Percentiles rank a stretch among this genome's conserved stretches.
Conservation (phyloP, 2,113 vertebrate species). For the Esox niger region DNA sequence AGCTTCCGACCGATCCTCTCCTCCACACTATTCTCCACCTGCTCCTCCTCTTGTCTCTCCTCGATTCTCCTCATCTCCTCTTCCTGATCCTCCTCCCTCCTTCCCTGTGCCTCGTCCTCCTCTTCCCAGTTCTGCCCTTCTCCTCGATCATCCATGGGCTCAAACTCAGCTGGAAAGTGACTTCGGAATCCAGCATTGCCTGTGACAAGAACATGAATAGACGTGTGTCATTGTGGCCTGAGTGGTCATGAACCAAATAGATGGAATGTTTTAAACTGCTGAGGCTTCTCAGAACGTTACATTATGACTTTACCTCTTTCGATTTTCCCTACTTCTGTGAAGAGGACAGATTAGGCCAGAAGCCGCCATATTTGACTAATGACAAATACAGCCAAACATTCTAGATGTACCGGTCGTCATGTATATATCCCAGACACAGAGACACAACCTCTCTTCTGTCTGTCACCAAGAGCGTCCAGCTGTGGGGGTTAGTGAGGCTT, state of each 20-base stretch:
- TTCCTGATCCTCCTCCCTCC: slow-evolving; percentile 42
- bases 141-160: slow-evolving; percentile 63
- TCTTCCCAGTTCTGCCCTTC: slow-evolving; percentile 38
- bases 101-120: slow-evolving; percentile 25
- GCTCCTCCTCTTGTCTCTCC: slow-evolving; percentile 12
- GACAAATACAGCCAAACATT: slow-evolving; percentile 4
- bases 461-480: background rate
- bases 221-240: background rate
- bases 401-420: slow-evolving; percentile 9
- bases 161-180: slow-evolving; percentile 63
- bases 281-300: too few relatives aligned
- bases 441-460: background rate
- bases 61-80: slow-evolving; percentile 17
- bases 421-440: slow-evolving; percentile 20
- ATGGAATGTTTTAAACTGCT: too few relatives aligned
- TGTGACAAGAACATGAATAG: slow-evolving; percentile 5
- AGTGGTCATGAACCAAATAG: background rate
- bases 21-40: slow-evolving; percentile 43
- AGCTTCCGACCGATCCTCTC: slow-evolving; percentile 71
- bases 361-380: too few relatives aligned
- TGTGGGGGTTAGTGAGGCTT: too few relatives aligned
- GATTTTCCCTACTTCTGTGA: background rate
- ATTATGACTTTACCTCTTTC: too few relatives aligned
- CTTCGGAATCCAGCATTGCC: slow-evolving; percentile 58
- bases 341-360: too few relatives aligned